Evolutionary conservation across 1,140 invertebrate species (phyloP).

Genomic region (Centruroides sculpturatus): DNA sequence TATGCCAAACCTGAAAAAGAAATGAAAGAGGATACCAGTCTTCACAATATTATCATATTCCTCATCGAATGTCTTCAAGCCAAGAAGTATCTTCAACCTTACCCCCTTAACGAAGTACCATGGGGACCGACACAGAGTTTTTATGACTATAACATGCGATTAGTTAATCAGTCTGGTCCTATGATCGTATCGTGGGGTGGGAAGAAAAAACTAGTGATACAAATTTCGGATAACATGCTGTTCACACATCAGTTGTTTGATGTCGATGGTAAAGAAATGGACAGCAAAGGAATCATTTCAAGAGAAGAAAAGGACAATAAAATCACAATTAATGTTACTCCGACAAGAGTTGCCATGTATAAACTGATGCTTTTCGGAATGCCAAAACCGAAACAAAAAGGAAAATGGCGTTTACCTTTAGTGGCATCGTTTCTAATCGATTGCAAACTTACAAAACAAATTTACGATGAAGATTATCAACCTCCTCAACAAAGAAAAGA

Average conservation of each 20-base stretch:
- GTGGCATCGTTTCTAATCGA: slow-evolving; percentile 28
- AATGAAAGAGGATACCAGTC: slow-evolving; percentile 20
- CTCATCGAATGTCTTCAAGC: slow-evolving; percentile 24
- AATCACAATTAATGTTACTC: slow-evolving; percentile 22
- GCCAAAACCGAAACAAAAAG: slow-evolving; percentile 26
- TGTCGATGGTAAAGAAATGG: slow-evolving; percentile 21
- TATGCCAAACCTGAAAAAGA: slow-evolving; percentile 26
- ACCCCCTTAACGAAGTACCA: slow-evolving; percentile 25
- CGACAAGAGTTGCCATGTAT: slow-evolving; percentile 25
- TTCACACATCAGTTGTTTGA: slow-evolving; percentile 24
- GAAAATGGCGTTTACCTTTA: slow-evolving; percentile 25
- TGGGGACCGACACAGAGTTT: slow-evolving; percentile 28
- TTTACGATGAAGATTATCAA: slow-evolving; percentile 17
- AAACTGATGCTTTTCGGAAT: slow-evolving; percentile 28
- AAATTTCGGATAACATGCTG: slow-evolving; percentile 22
- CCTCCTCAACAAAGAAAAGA: slow-evolving; percentile 5
- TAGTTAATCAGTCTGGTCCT: slow-evolving; percentile 25
- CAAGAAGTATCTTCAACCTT: slow-evolving; percentile 22
- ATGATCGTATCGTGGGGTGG: slow-evolving; percentile 27
- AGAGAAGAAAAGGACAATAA: slow-evolving; percentile 23
- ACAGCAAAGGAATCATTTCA: slow-evolving; percentile 20
- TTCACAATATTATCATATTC: slow-evolving; percentile 25
- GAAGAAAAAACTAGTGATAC: slow-evolving; percentile 22
- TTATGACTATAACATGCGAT: slow-evolving; percentile 24
- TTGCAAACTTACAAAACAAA: slow-evolving; percentile 23